These are phyloP conservation scores for Parazoanthus swiftii DNA, from an alignment of 92 coral and sea anemone genomes.

Conservation along the genomic window DNA sequence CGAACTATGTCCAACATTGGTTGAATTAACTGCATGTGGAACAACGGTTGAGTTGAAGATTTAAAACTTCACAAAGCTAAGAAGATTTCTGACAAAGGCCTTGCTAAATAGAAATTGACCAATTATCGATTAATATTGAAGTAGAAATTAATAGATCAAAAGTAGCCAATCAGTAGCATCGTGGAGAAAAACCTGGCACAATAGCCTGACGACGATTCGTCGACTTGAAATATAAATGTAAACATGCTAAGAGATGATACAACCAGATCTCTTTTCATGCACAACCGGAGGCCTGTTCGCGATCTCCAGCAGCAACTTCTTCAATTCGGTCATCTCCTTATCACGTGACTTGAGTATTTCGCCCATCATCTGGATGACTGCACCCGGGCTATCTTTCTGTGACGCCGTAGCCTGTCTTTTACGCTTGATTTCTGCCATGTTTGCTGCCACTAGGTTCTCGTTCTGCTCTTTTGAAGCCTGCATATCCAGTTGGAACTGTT, in stretches of 20 bases:
- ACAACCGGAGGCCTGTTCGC: constrained; percentile 42
- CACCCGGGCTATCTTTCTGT: constrained; percentile 29
- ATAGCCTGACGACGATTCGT: not conserved
- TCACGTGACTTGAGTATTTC: constrained; percentile 39
- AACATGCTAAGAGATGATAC: constrained; percentile 24
- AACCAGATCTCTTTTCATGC: not conserved
- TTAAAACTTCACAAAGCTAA: too few species aligned
- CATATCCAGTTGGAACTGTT: constrained; percentile 25
- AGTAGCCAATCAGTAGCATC: not conserved
- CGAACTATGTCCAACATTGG: too few species aligned
- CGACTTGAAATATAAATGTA: not conserved
- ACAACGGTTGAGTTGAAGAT: too few species aligned
- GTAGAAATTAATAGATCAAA: not conserved
- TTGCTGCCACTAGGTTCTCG: constrained; percentile 28
- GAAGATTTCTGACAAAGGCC: too few species aligned
- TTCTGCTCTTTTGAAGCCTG: constrained; percentile 26
- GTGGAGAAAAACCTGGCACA: too few species aligned
- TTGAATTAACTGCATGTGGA: too few species aligned
- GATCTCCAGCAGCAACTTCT: constrained; percentile 23
- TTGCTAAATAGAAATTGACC: too few species aligned
- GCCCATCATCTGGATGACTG: constrained; percentile 33
- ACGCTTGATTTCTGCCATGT: constrained; percentile 33
- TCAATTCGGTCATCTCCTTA: constrained; percentile 23
- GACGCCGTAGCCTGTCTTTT: constrained; percentile 22
- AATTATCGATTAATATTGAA: too few species aligned